Evolutionary conservation across 2,113 vertebrate species (phyloP).

Genomic region (Chitala chitala): DNA sequence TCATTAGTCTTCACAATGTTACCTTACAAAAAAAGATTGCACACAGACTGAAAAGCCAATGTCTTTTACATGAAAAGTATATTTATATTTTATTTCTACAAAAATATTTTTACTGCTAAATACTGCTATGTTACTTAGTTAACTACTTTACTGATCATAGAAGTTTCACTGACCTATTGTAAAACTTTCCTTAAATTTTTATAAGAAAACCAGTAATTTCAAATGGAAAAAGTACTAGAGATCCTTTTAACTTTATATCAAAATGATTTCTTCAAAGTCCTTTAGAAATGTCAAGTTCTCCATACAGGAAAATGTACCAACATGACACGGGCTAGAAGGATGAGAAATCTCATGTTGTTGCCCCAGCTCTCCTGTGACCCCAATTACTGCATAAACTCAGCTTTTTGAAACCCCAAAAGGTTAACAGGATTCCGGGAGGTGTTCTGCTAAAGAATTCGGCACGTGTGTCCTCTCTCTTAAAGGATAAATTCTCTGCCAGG

Average conservation of each 20-base stretch:
- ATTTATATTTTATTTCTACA: neutral
- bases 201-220: neutral
- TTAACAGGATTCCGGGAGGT: neutral
- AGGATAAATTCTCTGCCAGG: slow-evolving; percentile 3
- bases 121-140: neutral
- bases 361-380: slow-evolving; percentile 21
- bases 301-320: slow-evolving; percentile 1
- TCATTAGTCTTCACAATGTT: too few relatives aligned
- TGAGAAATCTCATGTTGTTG: slow-evolving; percentile 13
- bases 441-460: slow-evolving; percentile 1
- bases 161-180: neutral
- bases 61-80: neutral
- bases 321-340: neutral
- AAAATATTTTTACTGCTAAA: neutral
- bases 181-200: neutral
- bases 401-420: slow-evolving; percentile 21
- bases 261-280: slow-evolving; percentile 1
- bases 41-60: neutral
- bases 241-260: slow-evolving; percentile 12
- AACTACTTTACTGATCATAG: neutral
- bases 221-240: neutral
- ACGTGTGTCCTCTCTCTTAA: slow-evolving; percentile 7
- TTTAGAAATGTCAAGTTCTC: slow-evolving; percentile 13
- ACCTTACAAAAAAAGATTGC: too few relatives aligned
- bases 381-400: slow-evolving; percentile 15